These are phyloP conservation scores for Anguilla anguilla DNA, from an alignment of 2,797 vertebrate genomes.

Conservation along the genomic window DNA sequence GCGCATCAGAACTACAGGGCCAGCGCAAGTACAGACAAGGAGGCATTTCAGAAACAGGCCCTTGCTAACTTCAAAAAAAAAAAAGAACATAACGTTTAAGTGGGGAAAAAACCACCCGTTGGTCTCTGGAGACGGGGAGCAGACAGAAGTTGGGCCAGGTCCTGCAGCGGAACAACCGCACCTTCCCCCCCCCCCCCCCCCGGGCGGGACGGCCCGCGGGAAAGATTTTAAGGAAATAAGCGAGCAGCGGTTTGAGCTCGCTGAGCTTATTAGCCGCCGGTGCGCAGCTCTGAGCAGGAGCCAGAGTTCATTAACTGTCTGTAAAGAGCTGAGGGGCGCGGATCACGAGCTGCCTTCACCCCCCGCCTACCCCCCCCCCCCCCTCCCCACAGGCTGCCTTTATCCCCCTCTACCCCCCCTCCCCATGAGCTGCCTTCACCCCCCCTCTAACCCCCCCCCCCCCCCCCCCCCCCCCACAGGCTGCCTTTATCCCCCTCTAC, in stretches of 20 bases:
- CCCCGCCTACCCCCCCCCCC: background rate
- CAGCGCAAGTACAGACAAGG: background rate
- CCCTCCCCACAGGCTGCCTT: no score
- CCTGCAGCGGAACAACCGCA: slow-evolving; percentile 41
- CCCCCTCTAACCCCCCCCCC: no score
- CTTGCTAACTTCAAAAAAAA: background rate
- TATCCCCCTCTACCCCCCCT: no score
- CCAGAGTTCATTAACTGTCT: slow-evolving; percentile 51
- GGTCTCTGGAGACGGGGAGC: slow-evolving; percentile 4
- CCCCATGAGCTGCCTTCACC: no score
- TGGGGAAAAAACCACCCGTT: background rate
- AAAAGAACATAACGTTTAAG: background rate
- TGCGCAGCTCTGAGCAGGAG: slow-evolving; percentile 43
- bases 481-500: no score
- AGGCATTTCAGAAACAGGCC: background rate
- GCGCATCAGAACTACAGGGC: background rate
- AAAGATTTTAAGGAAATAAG: slow-evolving; percentile 42
- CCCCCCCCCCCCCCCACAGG: no score
- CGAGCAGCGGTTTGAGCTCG: slow-evolving; percentile 23
- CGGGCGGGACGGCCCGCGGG: slow-evolving; percentile 49
- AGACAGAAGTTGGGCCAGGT: slow-evolving; percentile 35
- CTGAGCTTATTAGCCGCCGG: slow-evolving; percentile 40
- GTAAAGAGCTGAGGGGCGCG: slow-evolving; percentile 18
- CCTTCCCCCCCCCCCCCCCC: no score
- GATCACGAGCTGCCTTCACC: background rate